Base-by-base conservation (phyloP, 2,113 vertebrate genomes). In the Larimichthys crocea region DNA sequence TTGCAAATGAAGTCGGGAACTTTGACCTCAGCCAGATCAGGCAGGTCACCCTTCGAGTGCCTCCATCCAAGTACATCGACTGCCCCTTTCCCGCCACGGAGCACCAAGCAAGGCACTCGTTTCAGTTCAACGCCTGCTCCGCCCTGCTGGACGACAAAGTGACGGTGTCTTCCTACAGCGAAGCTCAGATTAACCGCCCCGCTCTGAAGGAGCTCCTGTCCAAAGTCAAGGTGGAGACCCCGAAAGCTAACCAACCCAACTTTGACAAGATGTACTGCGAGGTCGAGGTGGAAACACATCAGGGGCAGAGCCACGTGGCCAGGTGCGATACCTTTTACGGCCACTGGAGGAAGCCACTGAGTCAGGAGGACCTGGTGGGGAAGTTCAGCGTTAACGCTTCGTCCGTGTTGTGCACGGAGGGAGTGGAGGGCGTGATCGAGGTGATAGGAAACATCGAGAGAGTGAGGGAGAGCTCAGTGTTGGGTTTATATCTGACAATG, bases 321-420 rank as follows among this genome's bases (percentile, higher is more conserved):
- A 89, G 91, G 15, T 97, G 96, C 0, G 74, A 96, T 15, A 97
- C 96, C 0, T 99, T 99, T 90, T 98, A 98, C 0, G 98, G 98
- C 35, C 97, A 99, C 92, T 99, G 97, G 98, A 97, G 97, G 89
- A 97, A 95, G 59, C 98, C 98, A 1, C 91, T 99, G 83, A 93
- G 87, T 89, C 92, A 95, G n/a, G 76, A 93, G 56, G 95, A 97
- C 88, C 90, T 99, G 68, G 90, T 91, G 84, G 90, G 91, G 16
- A 99, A 99, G 86, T 99, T 99, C 88, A 93, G 86, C 0, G 69
- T 71, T 10, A 98, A 98, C 1, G 94, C 95, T 5, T 93, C 93
- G 0, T 17, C 82, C 0, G 69, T 90, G 46, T 82, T 98, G 82
- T 74, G 94, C 0, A 1, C 40, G 1, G 93, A 97, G 76, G 92